Percentiles rank a stretch among this genome's conserved stretches.
Conservation (phyloP, 2,888 invertebrate species). For the Drosophila prostipennis region DNA sequence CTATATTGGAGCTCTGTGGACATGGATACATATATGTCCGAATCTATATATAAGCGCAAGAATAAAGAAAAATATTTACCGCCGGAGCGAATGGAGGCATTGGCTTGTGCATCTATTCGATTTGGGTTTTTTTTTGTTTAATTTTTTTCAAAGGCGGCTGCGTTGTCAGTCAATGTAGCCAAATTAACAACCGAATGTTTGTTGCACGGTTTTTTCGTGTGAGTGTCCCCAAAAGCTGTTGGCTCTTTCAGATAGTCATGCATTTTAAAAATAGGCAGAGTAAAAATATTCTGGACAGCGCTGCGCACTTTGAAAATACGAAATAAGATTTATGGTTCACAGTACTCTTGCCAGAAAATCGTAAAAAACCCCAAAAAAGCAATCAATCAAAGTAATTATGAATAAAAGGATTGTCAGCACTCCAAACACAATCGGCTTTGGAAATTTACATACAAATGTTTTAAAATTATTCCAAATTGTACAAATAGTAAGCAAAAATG, state of each 20-base stretch:
- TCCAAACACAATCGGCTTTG: conserved; percentile 13
- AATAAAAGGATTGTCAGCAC: conserved; percentile 43
- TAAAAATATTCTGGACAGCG: conserved; percentile 25
- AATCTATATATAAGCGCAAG: conserved; percentile 14
- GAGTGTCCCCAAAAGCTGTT: conserved; percentile 38
- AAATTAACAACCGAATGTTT: conserved; percentile 57
- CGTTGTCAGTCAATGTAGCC: conserved; percentile 60
- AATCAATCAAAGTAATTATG: conserved; percentile 62
- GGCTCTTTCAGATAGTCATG: conserved; percentile 18
- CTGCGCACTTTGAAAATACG: conserved; percentile 41
- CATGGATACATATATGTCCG: conserved; percentile 14
- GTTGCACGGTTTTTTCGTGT: conserved; percentile 22
- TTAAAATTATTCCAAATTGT: background rate
- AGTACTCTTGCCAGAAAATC: conserved; percentile 33
- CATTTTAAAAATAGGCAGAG: conserved; percentile 40
- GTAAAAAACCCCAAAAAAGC: conserved; percentile 43
- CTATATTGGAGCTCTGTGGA: conserved; percentile 35
- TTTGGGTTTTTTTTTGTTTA: conserved; percentile 31
- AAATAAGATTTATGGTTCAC: conserved; percentile 61
- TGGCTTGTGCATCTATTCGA: conserved; percentile 37
- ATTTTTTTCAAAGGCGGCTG: conserved; percentile 32
- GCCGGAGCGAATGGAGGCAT: conserved; percentile 10
- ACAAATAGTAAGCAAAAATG: conserved; percentile 30
- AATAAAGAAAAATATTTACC: conserved; percentile 27
- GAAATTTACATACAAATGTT: background rate